Evolutionary conservation across 2,888 invertebrate genomes (phyloP).

Genomic region (Torymus texanus): DNA sequence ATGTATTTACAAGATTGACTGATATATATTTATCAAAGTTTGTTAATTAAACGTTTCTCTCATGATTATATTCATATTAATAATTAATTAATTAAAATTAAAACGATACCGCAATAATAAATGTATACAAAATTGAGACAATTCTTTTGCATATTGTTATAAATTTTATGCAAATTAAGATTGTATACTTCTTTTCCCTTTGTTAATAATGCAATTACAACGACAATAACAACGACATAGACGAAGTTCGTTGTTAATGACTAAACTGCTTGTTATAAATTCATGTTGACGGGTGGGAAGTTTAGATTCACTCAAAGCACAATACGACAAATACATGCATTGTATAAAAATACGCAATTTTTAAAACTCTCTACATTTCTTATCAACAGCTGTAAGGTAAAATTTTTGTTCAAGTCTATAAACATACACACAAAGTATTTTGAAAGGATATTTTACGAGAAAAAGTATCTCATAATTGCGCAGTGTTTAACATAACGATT

Average conservation of each 20-base stretch:
- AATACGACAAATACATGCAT: conserved; percentile 3
- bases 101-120: neutral
- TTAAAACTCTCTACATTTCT: too few relatives aligned
- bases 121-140: neutral
- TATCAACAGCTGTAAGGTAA: neutral
- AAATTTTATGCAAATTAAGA: too few relatives aligned
- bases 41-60: too few relatives aligned
- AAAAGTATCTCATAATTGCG: neutral
- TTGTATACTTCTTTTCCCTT: neutral
- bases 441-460: neutral
- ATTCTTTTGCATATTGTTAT: too few relatives aligned
- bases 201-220: conserved; percentile 7
- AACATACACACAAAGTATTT: conserved; percentile 12
- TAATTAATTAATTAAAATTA: too few relatives aligned
- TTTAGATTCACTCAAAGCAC: conserved; percentile 25
- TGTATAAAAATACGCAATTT: conserved; percentile 14
- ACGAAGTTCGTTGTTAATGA: neutral
- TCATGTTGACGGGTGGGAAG: neutral
- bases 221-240: conserved; percentile 15
- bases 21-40: too few relatives aligned
- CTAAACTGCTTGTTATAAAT: neutral
- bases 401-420: neutral
- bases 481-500: neutral
- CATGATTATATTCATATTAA: too few relatives aligned
- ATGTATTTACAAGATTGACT: neutral